Evolutionary conservation across 2,113 vertebrate species (phyloP).

Genomic region (Choloepus hoffmanni): DNA sequence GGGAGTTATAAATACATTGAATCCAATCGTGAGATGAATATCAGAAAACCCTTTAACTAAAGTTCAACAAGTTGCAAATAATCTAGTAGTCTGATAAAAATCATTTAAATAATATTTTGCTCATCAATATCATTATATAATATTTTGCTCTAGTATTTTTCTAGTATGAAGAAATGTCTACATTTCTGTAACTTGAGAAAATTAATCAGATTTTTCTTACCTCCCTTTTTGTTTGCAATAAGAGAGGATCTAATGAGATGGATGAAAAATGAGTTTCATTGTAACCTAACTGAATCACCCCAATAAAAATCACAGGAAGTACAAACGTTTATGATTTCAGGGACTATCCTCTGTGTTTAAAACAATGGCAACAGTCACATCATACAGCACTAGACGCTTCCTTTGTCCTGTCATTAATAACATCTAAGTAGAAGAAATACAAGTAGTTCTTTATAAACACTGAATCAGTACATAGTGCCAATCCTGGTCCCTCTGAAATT

Average conservation of each 20-base stretch:
- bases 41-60: background rate
- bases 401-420: background rate
- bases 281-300: background rate
- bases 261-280: background rate
- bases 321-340: background rate
- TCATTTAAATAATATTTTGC: background rate
- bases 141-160: background rate
- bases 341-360: background rate
- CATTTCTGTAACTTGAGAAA: background rate
- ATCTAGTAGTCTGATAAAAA: background rate
- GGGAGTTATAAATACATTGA: conserved; percentile 15
- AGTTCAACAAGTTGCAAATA: background rate
- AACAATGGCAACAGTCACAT: background rate
- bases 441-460: background rate
- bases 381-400: background rate
- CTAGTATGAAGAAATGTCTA: background rate
- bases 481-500: background rate
- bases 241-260: background rate
- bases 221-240: background rate
- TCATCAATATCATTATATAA: background rate
- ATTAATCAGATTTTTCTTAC: background rate
- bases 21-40: background rate
- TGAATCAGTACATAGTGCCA: background rate
- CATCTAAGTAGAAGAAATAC: background rate
- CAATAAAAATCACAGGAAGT: background rate